phyloP scores from a whole-genome alignment of 2,888 invertebrate genomes.

The Acronicta leporina region DNA sequence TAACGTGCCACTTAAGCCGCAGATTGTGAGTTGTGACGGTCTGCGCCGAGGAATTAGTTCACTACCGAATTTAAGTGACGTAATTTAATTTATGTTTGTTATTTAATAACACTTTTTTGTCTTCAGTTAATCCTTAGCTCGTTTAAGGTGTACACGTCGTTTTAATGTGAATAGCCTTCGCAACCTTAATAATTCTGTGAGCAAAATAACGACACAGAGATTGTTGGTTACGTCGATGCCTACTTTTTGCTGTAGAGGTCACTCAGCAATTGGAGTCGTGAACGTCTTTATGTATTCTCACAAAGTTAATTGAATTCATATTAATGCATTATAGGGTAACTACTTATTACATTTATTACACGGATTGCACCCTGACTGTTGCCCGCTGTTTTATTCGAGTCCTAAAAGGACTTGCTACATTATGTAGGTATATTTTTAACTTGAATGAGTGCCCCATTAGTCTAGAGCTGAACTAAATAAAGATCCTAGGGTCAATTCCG shows the following conservation, averaged over 20 bases:
- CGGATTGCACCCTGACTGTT: neutral
- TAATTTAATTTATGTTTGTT: constrained; percentile 28
- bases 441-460: no score
- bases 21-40: constrained; percentile 45
- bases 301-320: constrained; percentile 19
- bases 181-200: constrained; percentile 40
- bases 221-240: constrained; percentile 35
- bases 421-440: no score
- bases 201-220: constrained; percentile 46
- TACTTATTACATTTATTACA: neutral
- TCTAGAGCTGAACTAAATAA: no score
- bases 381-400: neutral
- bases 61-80: constrained; percentile 37
- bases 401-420: no score
- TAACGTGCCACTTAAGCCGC: constrained; percentile 49
- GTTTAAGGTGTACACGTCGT: constrained; percentile 7
- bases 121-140: constrained; percentile 22
- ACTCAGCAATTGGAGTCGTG: constrained; percentile 30
- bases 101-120: constrained; percentile 26
- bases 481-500: no score
- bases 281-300: constrained; percentile 30
- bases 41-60: constrained; percentile 32
- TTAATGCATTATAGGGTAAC: neutral
- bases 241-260: constrained; percentile 43
- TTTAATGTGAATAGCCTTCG: constrained; percentile 36